A percentile compares a stretch with the other conserved stretches of the same genome.
Evolutionary conservation across 1,140 invertebrate genomes (phyloP).

Genomic region (Saccostrea glomerata): DNA sequence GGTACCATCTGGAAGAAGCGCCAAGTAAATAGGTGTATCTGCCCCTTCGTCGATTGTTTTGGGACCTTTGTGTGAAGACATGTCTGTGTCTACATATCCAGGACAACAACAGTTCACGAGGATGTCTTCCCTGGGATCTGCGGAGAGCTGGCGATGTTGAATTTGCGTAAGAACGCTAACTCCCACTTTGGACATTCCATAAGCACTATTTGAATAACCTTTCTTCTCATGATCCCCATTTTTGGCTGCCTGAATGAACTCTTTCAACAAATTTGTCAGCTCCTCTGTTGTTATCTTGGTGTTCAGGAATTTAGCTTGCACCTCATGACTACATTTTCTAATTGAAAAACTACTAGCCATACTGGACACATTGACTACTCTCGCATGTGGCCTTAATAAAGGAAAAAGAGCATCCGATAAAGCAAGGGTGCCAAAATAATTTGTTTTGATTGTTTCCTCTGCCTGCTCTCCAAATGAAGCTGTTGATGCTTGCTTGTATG

Average conservation of each 20-base stretch:
- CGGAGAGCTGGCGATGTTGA: slow-evolving; percentile 83
- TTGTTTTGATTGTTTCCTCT: slow-evolving; percentile 84
- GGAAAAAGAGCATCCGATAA: slow-evolving; percentile 86
- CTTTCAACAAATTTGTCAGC: slow-evolving; percentile 82
- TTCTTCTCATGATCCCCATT: slow-evolving; percentile 79
- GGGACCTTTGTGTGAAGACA: slow-evolving; percentile 85
- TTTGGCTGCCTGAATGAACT: slow-evolving; percentile 84
- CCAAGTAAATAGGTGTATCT: slow-evolving; percentile 51
- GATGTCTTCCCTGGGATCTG: slow-evolving; percentile 81
- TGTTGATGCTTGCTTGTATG: slow-evolving; percentile 83
- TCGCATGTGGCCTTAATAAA: slow-evolving; percentile 83
- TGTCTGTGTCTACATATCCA: slow-evolving; percentile 86
- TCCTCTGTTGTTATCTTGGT: slow-evolving; percentile 81
- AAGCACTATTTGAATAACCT: slow-evolving; percentile 84
- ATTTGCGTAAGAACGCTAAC: slow-evolving; percentile 83
- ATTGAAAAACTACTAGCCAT: slow-evolving; percentile 71
- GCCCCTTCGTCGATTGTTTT: slow-evolving; percentile 85
- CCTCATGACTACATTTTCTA: slow-evolving; percentile 80
- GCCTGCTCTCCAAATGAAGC: slow-evolving; percentile 86
- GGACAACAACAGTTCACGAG: slow-evolving; percentile 83
- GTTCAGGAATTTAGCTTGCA: slow-evolving; percentile 70
- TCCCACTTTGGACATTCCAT: slow-evolving; percentile 85
- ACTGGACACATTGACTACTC: slow-evolving; percentile 88
- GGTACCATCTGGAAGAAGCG: neutral
- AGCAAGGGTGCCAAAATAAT: slow-evolving; percentile 84